phyloP scores from a whole-genome alignment of 2,113 vertebrate species.

The Pleuronectes platessa region DNA sequence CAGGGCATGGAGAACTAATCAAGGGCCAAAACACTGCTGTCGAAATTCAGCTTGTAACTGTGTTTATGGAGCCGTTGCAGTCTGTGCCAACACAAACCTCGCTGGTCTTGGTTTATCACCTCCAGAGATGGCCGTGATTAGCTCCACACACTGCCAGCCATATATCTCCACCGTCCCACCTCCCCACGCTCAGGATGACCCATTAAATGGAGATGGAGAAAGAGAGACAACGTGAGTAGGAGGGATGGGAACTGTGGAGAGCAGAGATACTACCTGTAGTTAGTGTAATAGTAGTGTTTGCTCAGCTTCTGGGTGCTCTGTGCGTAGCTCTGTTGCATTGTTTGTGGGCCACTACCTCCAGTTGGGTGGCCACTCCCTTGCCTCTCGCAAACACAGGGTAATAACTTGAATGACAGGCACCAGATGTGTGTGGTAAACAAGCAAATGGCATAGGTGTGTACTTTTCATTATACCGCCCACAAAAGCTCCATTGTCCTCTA shows the following conservation, averaged over 20 bases:
- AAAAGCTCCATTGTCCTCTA: constrained; percentile 47
- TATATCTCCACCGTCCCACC: constrained; percentile 70
- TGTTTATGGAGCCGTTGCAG: constrained; percentile 68
- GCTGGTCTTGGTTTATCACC: constrained; percentile 63
- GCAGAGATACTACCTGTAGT: constrained; percentile 70
- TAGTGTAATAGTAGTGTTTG: constrained; percentile 73
- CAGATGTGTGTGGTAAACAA: constrained; percentile 45
- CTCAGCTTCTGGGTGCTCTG: constrained; percentile 42
- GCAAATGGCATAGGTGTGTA: constrained; percentile 44
- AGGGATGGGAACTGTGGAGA: constrained; percentile 52
- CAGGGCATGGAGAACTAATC: constrained; percentile 65
- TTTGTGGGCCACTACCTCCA: constrained; percentile 43
- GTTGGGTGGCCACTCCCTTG: constrained; percentile 70
- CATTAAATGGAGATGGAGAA: constrained; percentile 67
- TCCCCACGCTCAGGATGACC: constrained; percentile 60
- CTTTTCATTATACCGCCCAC: constrained; percentile 21
- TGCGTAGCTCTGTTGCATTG: constrained; percentile 50
- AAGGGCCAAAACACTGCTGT: constrained; percentile 60
- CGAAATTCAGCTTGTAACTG: constrained; percentile 67
- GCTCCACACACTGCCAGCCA: constrained; percentile 61
- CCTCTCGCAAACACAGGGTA: constrained; percentile 45
- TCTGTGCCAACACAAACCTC: constrained; percentile 66
- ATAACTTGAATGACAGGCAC: constrained; percentile 52
- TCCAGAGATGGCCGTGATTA: constrained; percentile 74
- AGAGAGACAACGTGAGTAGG: constrained; percentile 57